Conservation (phyloP, 2,113 vertebrate species). For the Cottus gobio region DNA sequence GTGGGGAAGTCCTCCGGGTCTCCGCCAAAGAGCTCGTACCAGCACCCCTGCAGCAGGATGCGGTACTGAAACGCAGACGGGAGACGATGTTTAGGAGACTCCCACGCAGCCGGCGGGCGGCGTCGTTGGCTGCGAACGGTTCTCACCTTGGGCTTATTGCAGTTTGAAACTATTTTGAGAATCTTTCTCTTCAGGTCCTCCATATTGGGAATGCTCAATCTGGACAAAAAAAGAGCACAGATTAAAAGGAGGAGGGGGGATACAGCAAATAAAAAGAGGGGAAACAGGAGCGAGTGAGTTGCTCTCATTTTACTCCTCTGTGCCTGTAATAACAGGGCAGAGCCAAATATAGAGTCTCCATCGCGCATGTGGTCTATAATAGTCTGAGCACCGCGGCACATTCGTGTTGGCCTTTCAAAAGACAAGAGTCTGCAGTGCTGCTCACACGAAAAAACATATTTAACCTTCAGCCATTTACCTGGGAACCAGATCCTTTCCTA, state of each 20-base stretch:
- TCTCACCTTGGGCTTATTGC: slow-evolving; percentile 93
- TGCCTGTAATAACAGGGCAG: slow-evolving; percentile 52
- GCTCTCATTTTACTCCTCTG: slow-evolving; percentile 29
- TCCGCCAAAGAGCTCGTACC: slow-evolving; percentile 95
- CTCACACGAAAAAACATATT: not conserved
- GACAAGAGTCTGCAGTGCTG: not conserved
- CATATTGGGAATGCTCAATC: slow-evolving; percentile 95
- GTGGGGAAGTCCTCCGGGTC: slow-evolving; percentile 88
- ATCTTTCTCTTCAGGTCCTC: slow-evolving; percentile 93
- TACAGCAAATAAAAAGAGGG: not conserved
- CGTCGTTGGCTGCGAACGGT: not conserved
- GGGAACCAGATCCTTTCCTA: slow-evolving; percentile 96
- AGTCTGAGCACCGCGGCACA: slow-evolving; percentile 25
- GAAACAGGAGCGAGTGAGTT: not conserved
- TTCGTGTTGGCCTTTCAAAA: slow-evolving; percentile 16
- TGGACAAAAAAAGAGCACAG: slow-evolving; percentile 55
- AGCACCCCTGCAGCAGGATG: slow-evolving; percentile 92
- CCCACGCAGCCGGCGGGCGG: not conserved
- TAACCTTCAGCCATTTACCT: slow-evolving; percentile 81
- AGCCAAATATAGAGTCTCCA: slow-evolving; percentile 54
- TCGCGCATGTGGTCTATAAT: slow-evolving; percentile 42
- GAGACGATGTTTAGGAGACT: not conserved
- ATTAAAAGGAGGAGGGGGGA: not conserved
- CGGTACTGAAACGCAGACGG: slow-evolving; percentile 86
- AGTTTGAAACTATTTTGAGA: slow-evolving; percentile 92